Evolutionary conservation across 2,888 invertebrate species (phyloP).

Genomic region (Drosophila prostipennis): DNA sequence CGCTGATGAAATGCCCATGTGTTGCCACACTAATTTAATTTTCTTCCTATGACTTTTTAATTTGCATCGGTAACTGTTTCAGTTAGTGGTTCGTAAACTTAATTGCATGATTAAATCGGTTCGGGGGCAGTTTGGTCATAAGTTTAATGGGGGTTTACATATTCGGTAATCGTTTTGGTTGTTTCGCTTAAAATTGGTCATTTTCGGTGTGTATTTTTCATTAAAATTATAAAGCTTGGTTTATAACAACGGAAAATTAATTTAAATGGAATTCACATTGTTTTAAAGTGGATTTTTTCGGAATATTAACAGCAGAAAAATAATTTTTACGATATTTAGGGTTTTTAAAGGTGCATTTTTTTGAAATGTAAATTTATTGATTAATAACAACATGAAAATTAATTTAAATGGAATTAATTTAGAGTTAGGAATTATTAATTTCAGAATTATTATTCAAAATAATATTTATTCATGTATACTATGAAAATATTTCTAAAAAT

Average conservation of each 20-base stretch:
- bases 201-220: not conserved
- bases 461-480: not conserved
- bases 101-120: slow-evolving; percentile 16
- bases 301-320: no score
- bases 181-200: not conserved
- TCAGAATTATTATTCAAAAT: not conserved
- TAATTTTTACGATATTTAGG: no score
- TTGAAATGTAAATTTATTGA: no score
- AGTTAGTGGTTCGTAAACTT: slow-evolving; percentile 28
- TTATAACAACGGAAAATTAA: not conserved
- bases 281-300: not conserved
- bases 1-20: slow-evolving; percentile 22
- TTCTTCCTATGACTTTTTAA: slow-evolving; percentile 43
- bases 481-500: no score
- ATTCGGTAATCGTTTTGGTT: slow-evolving; percentile 1
- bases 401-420: no score
- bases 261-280: no score
- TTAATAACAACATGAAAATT: no score
- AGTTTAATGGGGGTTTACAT: not conserved
- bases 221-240: not conserved
- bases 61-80: slow-evolving; percentile 31
- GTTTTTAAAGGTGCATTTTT: no score
- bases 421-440: no score
- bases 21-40: slow-evolving; percentile 36
- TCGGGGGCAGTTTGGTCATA: slow-evolving; percentile 6